Base-by-base conservation (phyloP, 35 echinoderm and acorn worm genomes). In the Lytechinus variegatus region DNA sequence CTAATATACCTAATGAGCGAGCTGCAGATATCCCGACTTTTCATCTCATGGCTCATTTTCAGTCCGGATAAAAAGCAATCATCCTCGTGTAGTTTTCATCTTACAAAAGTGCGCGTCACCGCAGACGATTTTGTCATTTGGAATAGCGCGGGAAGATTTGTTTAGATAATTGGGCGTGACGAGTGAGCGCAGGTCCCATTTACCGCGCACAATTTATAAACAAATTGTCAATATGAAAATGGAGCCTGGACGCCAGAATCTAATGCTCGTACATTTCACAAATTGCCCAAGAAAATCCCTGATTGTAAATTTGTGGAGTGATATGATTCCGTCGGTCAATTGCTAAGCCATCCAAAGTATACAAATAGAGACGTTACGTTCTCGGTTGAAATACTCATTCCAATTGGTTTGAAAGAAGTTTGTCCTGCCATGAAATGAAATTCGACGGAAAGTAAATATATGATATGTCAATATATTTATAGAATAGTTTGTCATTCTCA, bases 191-290 rank as follows among this genome's bases (percentile, higher is more conserved):
- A 19, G 21, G 66, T 44, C 21, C 66, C 19, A 24, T 79, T 79
- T 79, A 79, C 66, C 66, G 66, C 66, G 21, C 66, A 24, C 19
- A 79, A 79, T 79, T 79, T 79, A 79, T 79, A 79, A 79, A 79
- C 66, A 79, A 79, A 79, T 79, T 79, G 66, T 79, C 66, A 79
- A 79, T 79, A 79, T 79, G 66, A 79, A 79, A 79, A 79, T 79
- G 66, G 66, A 79, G 66, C 66, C 19, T 16, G 66, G 66, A 79
- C 66, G 66, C 16, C 66, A 7, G 21, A 24, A 16, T 24, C 66
- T 79, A 79, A 79, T 79, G 66, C 66, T 24, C 66, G 66, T 79
- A 79, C 66, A 79, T 24, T 79, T 79, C 21, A 79, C 66, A 79
- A 79, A 79, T 79, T 79, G 66, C 66, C 14, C n/a, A 79, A 19